phyloP scores from a whole-genome alignment of 2,888 invertebrate species.

The Nephrotoma flavescens region DNA sequence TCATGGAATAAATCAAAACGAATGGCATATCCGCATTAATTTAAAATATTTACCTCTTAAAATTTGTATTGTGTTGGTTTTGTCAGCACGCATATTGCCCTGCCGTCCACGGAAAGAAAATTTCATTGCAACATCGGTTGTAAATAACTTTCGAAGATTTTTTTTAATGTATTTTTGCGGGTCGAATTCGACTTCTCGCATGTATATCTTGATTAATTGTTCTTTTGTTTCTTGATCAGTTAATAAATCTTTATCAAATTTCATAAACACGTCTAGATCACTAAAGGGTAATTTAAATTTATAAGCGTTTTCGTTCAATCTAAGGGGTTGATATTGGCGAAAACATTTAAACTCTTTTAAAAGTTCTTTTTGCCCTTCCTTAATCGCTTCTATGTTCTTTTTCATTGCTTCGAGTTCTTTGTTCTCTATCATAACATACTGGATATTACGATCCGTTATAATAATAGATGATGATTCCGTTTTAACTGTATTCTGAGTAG shows the following conservation, averaged over 20 bases:
- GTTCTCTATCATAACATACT: background rate
- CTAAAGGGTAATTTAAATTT: background rate
- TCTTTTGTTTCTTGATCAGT: background rate
- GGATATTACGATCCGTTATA: background rate
- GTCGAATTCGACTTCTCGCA: background rate
- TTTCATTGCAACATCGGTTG: background rate
- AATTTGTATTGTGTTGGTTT: background rate
- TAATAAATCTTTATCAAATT: background rate
- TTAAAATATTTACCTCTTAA: background rate
- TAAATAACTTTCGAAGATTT: background rate
- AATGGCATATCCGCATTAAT: too few species aligned
- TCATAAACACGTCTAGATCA: background rate
- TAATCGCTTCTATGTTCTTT: background rate
- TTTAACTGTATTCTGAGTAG: background rate
- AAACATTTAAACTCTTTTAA: background rate
- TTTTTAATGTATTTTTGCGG: background rate
- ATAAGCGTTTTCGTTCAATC: background rate
- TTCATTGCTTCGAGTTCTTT: background rate
- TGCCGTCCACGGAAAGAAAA: background rate
- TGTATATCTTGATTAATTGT: background rate
- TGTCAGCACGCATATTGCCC: background rate
- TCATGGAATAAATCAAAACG: too few species aligned
- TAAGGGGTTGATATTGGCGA: background rate
- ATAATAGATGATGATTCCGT: background rate
- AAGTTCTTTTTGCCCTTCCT: background rate